Conservation (phyloP, 2,888 invertebrate species). For the Cyclophora punctaria region DNA sequence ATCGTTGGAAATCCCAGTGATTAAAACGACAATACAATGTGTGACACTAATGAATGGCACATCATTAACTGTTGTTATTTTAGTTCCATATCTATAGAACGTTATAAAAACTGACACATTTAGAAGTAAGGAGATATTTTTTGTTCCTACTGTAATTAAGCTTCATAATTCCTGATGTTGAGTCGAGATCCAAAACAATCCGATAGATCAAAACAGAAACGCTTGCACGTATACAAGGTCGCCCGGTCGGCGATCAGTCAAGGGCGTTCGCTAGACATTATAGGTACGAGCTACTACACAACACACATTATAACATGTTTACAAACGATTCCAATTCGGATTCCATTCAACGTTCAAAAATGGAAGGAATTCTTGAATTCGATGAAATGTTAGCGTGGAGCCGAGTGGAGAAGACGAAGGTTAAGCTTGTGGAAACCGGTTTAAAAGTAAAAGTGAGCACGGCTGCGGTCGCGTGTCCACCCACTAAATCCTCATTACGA, state of each 20-base stretch:
- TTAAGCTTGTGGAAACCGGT: constrained; percentile 49
- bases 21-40: too few relatives aligned
- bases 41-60: too few relatives aligned
- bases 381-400: constrained; percentile 14
- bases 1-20: too few relatives aligned
- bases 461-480: constrained; percentile 59
- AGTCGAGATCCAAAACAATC: constrained; percentile 39
- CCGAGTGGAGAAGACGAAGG: constrained; percentile 40
- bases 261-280: constrained; percentile 65
- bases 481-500: constrained; percentile 71
- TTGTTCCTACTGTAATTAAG: too few relatives aligned
- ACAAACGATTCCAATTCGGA: constrained; percentile 13
- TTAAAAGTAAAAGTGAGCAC: constrained; percentile 69
- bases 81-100: too few relatives aligned
- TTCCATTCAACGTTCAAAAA: constrained; percentile 1
- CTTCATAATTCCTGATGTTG: constrained; percentile 15
- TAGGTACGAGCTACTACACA: constrained; percentile 35
- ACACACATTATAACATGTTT: constrained; percentile 34
- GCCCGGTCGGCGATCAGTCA: constrained; percentile 67
- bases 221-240: constrained; percentile 64
- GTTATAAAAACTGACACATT: too few relatives aligned
- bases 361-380: constrained; percentile 7
- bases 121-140: too few relatives aligned
- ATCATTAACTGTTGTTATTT: too few relatives aligned
- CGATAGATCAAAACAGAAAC: constrained; percentile 59